Percentiles rank a stretch among this genome's conserved stretches.
Conservation (phyloP, 2,888 invertebrate species). For the Lithophane semibrunnea region DNA sequence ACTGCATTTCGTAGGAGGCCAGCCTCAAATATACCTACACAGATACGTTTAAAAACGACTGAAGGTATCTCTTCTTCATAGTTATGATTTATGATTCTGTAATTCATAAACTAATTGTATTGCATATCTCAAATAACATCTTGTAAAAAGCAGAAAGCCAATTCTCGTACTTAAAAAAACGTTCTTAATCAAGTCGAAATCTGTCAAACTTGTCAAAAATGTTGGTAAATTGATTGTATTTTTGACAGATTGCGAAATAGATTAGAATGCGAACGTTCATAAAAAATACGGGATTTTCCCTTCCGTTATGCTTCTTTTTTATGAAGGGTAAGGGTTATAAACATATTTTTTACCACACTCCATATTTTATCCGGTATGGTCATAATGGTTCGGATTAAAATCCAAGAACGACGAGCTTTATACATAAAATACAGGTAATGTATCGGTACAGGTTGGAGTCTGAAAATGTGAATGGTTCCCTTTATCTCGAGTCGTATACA, state of each 20-base stretch:
- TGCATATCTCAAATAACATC: not conserved
- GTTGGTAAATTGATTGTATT: too few species aligned
- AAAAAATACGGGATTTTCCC: too few species aligned
- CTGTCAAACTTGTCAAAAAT: too few species aligned
- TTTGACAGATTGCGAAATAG: too few species aligned
- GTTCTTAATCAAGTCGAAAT: too few species aligned
- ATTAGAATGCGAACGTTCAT: too few species aligned
- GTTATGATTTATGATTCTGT: too few species aligned
- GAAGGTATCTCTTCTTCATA: not conserved
- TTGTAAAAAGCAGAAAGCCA: not conserved
- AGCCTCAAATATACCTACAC: not conserved
- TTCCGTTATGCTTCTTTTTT: not conserved
- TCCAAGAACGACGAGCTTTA: conserved; percentile 4
- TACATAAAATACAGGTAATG: conserved; percentile 1
- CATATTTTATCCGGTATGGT: not conserved
- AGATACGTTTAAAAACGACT: not conserved
- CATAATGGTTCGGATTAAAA: not conserved
- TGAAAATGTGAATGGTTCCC: not conserved
- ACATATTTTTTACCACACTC: not conserved
- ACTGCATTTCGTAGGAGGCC: not conserved
- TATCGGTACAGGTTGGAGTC: not conserved
- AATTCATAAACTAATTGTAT: too few species aligned
- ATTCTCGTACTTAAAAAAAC: too few species aligned
- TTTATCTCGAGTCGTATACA: too few species aligned
- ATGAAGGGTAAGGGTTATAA: conserved; percentile 20